Conservation (phyloP, 2,113 vertebrate genomes). For the Zosterops borbonicus region DNA sequence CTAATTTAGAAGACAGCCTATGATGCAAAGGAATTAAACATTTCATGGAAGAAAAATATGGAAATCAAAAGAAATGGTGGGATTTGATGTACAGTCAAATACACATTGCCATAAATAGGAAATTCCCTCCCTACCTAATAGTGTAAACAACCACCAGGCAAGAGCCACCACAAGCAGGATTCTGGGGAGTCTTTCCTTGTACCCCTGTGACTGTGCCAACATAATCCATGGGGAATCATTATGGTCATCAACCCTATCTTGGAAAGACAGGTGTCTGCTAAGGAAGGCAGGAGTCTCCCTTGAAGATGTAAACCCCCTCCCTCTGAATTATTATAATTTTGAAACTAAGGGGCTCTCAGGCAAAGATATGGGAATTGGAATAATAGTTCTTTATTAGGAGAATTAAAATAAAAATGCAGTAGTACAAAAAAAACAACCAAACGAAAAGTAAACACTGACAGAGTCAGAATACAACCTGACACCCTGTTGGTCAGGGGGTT, state of each 20-base stretch:
- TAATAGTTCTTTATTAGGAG: neutral
- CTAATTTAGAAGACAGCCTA: neutral
- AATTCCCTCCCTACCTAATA: neutral
- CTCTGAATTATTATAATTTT: neutral
- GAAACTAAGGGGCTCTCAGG: neutral
- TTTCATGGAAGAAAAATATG: neutral
- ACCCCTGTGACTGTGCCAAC: neutral
- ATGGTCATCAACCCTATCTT: neutral
- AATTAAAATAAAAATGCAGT: neutral
- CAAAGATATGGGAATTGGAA: neutral
- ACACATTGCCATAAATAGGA: neutral
- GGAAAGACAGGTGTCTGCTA: neutral
- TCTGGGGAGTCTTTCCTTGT: neutral
- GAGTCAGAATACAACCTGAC: neutral
- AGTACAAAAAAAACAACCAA: neutral
- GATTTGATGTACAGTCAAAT: neutral
- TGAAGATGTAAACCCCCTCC: neutral
- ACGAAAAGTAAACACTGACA: neutral
- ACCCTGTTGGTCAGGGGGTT: neutral
- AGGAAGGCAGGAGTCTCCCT: neutral
- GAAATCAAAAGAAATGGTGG: neutral
- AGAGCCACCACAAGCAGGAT: neutral
- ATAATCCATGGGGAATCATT: neutral
- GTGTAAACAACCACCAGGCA: neutral
- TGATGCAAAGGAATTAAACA: conserved; percentile 29